Evolutionary conservation across 2,888 invertebrate genomes (phyloP), one percentile per base, ranked within the genome.

Genomic region (Heteromyza rotundicornis): DNA sequence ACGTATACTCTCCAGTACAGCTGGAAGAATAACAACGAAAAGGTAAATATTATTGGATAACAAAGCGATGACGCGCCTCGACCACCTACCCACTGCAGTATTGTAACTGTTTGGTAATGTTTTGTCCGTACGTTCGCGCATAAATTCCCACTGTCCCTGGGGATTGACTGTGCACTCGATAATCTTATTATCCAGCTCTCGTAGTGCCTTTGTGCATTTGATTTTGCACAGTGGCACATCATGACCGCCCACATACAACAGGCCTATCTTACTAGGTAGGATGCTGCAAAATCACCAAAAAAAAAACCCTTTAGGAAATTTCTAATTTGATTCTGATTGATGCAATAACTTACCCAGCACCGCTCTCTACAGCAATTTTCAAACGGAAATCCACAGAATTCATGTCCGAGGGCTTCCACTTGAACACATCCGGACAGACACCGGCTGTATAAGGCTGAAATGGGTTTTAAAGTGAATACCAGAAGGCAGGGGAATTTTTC

Each of bases 371-470:
- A 1, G 87, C 86, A 59, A 99, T 92, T 83, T 92, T 91, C 63
- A 99, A 84, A 74, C 88, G 89, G 82, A 99, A 99, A 84, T 99
- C 99, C 0, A 99, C 92, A 2, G 98, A 97, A 85, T 99, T 99
- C 84, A 95, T 88, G 62, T 91, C 88, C 2, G 90, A 86, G 0
- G 99, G 98, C 80, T 99, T 99, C 99, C 99, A 99, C 83, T 99
- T 99, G 16, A 99, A 85, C 1, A 98, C 94, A 50, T 90, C 88
- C 35, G 87, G 85, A 74, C 94, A 96, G 5, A 89, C 86, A 0
- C 99, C 99, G 7, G 92, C 85, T 14, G 86, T 85, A 79, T 99
- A 99, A 0, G 91, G 89, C 90, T 94, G 81, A 60, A 61, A 54
- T n/a, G n/a, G n/a, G n/a, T n/a, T n/a, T n/a, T n/a, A n/a, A n/a